Percentiles rank a stretch among this genome's conserved stretches.
phyloP scores from a whole-genome alignment of 2,888 invertebrate species.

The Beris morrisii region DNA sequence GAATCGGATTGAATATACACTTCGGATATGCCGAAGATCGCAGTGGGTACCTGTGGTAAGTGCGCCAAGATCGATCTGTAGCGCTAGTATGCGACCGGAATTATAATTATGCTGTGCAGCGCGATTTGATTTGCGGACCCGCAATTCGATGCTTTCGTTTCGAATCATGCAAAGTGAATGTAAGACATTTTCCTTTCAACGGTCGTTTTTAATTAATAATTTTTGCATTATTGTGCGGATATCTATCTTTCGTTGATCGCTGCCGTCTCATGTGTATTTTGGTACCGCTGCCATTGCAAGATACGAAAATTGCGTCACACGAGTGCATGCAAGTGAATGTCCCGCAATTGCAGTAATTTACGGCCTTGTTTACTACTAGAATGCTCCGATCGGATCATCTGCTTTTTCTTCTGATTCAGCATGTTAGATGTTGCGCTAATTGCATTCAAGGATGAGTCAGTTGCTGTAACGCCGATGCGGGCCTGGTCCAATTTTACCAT shows the following conservation, averaged over 20 bases:
- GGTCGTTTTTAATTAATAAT: constrained; percentile 35
- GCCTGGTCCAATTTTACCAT: not conserved
- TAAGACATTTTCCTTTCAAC: constrained; percentile 32
- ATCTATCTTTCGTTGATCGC: not conserved
- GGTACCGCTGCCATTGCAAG: not conserved
- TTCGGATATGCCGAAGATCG: no score
- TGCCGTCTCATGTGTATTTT: not conserved
- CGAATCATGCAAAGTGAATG: constrained; percentile 33
- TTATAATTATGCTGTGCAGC: constrained; percentile 26
- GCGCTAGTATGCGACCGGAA: constrained; percentile 31
- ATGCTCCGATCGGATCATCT: constrained; percentile 28
- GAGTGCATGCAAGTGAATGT: constrained; percentile 22
- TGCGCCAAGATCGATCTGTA: constrained; percentile 17
- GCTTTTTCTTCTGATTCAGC: constrained; percentile 20
- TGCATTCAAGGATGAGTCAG: constrained; percentile 23
- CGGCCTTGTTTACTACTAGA: constrained; percentile 32
- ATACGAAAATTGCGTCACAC: constrained; percentile 19
- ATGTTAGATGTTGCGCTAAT: constrained; percentile 11
- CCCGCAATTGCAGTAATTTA: constrained; percentile 30
- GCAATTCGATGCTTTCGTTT: constrained; percentile 16
- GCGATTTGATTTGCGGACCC: constrained; percentile 1
- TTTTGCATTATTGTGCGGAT: constrained; percentile 11
- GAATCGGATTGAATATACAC: no score
- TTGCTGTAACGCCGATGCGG: not conserved
- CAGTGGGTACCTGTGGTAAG: constrained; percentile 2